Evolutionary conservation across 2,888 invertebrate species (phyloP).

Genomic region (Apamea crenata): DNA sequence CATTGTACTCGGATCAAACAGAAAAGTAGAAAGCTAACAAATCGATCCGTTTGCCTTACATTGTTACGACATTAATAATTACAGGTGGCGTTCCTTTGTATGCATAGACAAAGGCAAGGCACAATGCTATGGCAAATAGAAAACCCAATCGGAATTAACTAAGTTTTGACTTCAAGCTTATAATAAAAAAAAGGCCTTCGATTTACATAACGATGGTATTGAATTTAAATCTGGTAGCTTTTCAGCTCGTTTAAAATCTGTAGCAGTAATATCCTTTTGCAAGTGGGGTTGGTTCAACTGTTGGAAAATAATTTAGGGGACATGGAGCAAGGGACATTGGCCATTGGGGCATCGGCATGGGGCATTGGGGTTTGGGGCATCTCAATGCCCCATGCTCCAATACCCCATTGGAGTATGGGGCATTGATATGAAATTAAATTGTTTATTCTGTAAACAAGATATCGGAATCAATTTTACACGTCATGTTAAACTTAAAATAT

Average conservation of each 20-base stretch:
- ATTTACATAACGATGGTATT: not conserved
- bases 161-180: not conserved
- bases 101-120: not conserved
- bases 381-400: too few species aligned
- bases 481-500: too few species aligned
- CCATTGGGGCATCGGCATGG: too few species aligned
- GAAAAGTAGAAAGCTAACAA: slow-evolving; percentile 26
- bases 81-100: slow-evolving; percentile 57
- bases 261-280: not conserved
- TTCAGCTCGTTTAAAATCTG: not conserved
- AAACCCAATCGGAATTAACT: slow-evolving; percentile 27
- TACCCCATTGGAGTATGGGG: not conserved
- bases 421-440: too few species aligned
- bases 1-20: slow-evolving; percentile 21
- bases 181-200: not conserved
- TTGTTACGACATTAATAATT: slow-evolving; percentile 36
- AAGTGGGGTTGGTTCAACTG: not conserved
- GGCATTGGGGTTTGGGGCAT: too few species aligned
- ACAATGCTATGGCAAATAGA: slow-evolving; percentile 37
- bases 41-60: slow-evolving; percentile 38
- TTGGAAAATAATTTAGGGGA: not conserved
- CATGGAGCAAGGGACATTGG: not conserved
- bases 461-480: too few species aligned
- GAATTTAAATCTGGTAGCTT: slow-evolving; percentile 3
- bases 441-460: too few species aligned